Base-by-base conservation (phyloP, 1,140 invertebrate species). In the Centruroides sculpturatus region DNA sequence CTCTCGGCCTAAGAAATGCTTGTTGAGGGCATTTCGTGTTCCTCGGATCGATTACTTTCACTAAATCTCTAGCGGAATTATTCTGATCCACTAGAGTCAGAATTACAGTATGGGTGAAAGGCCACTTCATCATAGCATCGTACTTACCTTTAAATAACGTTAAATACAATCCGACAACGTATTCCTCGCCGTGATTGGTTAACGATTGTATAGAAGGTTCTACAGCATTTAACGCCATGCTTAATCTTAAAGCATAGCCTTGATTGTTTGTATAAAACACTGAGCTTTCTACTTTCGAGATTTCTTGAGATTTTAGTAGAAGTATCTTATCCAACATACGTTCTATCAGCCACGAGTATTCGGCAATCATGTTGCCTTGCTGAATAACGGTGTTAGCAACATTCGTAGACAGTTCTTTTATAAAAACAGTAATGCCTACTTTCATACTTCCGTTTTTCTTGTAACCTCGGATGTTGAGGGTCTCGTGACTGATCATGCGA, bases 61-160 rank as follows among this genome's bases (percentile, higher is more conserved):
- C 46, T 5, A 63, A 34, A 8, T 55, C 35, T 12, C 47, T 41
- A 5, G 10, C 47, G 0, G 13, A 9, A 11, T 35, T 10, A 10
- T 13, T 47, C 3, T 56, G 51, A 13, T 58, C 56, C 5, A 65
- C 48, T 8, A 67, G 10, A 13, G 56, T 59, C 10, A 67, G 48
- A 4, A 61, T 48, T 47, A 64, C 54, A 3, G 53, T 46, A 4
- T 58, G 23, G 1, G 13, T 47, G 34, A 66, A 67, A 7, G 66
- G 66, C 66, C 66, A 67, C 5, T 48, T 23, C 23, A 67, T 48
- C 4, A 61, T 47, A 13, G 56, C 35, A 41, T 67, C 66, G 55
- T 66, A 58, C 10, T 36, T 47, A 4, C 66, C 66, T 36, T 57
- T 41, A 11, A 62, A 60, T 5, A 67, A 47, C 5, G 60, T 59